Base-by-base conservation (phyloP, 2,113 vertebrate species). In the Cinclus mexicanus region DNA sequence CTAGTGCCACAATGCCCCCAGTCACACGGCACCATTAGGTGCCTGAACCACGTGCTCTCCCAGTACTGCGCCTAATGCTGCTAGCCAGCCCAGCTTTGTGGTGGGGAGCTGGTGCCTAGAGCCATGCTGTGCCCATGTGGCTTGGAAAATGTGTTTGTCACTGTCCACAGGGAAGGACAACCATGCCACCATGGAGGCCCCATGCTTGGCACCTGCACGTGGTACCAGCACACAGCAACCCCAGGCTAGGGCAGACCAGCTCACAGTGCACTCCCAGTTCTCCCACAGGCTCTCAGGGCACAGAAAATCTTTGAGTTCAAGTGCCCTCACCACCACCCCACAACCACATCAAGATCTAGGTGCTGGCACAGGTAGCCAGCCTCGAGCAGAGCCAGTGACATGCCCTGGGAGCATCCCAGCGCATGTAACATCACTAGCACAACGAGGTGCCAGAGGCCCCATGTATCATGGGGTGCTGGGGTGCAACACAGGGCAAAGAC, bases 311-410 rank as follows among this genome's bases (percentile, higher is more conserved):
- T 49, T 12, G 15, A 60, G 23, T 20, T 52, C 31, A 26, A 74
- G 41, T 61, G 82, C 47, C 35, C 57, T 67, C 52, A 18, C 64
- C 20, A 15, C 42, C 47, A 64, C 35, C 37, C 46, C 59, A 22
- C 33, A 90, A 87, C 92, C 87, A 87, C 92, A 94, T 90, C 64
- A 89, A 89, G 80, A 68, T 55, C 33, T 33, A 26, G 29, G 79
- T 20, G 25, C 46, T 35, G 84, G 71, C 6, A 59, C 31, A 37
- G 19, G 79, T 6, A 29, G 46, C 52, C 35, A 44, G 71, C 57
- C 44, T 35, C 1, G 0, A 72, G 59, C 52, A 21, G 31, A 83
- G 52, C 22, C 2, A 0, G 15, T 15, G 12, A 60, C 42, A 18
- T 16, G 41, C 17, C 12, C 35, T 1, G 0, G 25, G 35, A 63